Percentiles rank a stretch among this genome's conserved stretches.
phyloP scores from a whole-genome alignment of 2,113 vertebrate genomes.

The Trematocara zebra region DNA sequence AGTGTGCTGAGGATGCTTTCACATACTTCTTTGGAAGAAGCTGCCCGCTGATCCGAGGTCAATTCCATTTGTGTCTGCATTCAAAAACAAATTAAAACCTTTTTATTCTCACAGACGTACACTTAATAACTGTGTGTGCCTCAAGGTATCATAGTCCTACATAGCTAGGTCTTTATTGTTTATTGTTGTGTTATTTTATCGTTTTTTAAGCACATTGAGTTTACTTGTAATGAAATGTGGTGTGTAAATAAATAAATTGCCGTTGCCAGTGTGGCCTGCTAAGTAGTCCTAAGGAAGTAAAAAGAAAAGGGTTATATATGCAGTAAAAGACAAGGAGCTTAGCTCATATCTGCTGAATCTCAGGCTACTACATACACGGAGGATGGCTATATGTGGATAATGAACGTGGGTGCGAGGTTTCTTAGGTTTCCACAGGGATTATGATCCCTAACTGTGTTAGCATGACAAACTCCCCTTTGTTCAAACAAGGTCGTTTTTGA shows the following conservation, averaged over 20 bases:
- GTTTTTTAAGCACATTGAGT: background rate
- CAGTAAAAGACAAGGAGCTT: background rate
- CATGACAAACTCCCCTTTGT: background rate
- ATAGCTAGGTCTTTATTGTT: background rate
- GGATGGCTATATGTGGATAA: background rate
- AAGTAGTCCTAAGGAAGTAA: background rate
- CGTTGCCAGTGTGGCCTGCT: background rate
- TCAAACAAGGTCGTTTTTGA: background rate
- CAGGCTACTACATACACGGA: background rate
- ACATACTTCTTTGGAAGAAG: background rate
- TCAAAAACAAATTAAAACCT: background rate
- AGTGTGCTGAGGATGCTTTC: background rate
- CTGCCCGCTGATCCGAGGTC: background rate
- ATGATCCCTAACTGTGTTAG: background rate
- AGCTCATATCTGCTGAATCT: background rate
- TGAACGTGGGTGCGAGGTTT: background rate
- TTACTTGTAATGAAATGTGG: background rate
- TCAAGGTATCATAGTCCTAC: background rate
- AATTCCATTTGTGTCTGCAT: background rate
- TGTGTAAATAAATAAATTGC: background rate
- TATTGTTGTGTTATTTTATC: background rate
- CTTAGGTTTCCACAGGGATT: background rate
- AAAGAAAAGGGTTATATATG: background rate
- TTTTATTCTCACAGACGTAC: background rate
- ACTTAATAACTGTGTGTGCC: background rate